These are phyloP conservation scores for Drosophila anomalipes DNA, from an alignment of 2,888 invertebrate genomes.

Conservation along the genomic window DNA sequence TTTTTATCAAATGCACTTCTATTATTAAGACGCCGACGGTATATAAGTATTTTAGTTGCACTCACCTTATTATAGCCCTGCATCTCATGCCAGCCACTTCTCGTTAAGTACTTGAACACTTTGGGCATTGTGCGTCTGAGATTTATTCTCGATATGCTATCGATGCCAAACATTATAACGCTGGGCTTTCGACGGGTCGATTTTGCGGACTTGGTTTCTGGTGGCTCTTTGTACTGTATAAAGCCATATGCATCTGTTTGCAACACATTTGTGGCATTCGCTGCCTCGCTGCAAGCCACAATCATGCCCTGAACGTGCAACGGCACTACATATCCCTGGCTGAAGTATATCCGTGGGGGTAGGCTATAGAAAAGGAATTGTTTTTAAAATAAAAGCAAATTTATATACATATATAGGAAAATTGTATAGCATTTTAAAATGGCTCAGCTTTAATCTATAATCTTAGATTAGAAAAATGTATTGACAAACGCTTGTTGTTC, in stretches of 20 bases:
- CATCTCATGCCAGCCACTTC: slow-evolving; percentile 88
- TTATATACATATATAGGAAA: too few relatives aligned
- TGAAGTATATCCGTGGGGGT: slow-evolving; percentile 52
- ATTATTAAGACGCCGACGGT: neutral
- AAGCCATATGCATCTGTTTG: slow-evolving; percentile 58
- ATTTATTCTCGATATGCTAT: slow-evolving; percentile 92
- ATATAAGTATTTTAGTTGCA: neutral
- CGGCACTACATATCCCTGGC: slow-evolving; percentile 58
- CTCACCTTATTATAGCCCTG: slow-evolving; percentile 89
- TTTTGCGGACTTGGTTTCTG: neutral
- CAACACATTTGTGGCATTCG: slow-evolving; percentile 53
- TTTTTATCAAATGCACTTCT: neutral
- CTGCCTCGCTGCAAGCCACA: slow-evolving; percentile 48
- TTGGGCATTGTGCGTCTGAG: slow-evolving; percentile 90
- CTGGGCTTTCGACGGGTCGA: slow-evolving; percentile 57
- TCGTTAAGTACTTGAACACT: slow-evolving; percentile 88
- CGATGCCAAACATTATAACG: slow-evolving; percentile 91
- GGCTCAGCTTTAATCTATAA: too few relatives aligned
- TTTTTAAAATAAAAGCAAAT: neutral
- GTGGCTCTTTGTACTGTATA: slow-evolving; percentile 38
- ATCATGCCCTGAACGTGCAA: slow-evolving; percentile 62
- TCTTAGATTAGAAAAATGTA: too few relatives aligned
- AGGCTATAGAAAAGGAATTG: slow-evolving; percentile 24
- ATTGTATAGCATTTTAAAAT: too few relatives aligned
- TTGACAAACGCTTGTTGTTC: too few relatives aligned